These are phyloP conservation scores for Aphaenogaster rudis DNA, from an alignment of 1,140 invertebrate genomes.

Conservation along the genomic window DNA sequence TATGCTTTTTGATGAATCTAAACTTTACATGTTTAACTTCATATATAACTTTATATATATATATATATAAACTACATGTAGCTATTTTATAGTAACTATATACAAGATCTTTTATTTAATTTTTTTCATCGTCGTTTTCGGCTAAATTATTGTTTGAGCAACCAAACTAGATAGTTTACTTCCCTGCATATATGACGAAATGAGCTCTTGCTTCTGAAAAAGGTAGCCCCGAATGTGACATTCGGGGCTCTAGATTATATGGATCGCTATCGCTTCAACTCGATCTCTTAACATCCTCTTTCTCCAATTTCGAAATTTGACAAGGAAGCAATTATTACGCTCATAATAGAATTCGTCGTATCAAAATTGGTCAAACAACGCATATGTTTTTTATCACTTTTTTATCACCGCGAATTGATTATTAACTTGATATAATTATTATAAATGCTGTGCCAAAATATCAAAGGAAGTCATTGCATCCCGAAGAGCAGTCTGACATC, in stretches of 20 bases:
- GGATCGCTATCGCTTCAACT: neutral
- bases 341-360: constrained; percentile 20
- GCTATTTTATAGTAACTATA: neutral
- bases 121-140: neutral
- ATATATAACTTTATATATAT: neutral
- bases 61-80: neutral
- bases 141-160: neutral
- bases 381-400: neutral
- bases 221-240: neutral
- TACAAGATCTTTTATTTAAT: neutral
- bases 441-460: neutral
- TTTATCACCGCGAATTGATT: neutral
- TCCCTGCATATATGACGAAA: neutral
- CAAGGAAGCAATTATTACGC: neutral
- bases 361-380: constrained; percentile 13
- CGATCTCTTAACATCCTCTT: neutral
- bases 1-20: neutral
- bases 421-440: constrained; percentile 30
- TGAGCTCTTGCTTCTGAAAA: too few relatives aligned
- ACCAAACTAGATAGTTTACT: neutral
- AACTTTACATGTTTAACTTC: neutral
- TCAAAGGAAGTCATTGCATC: neutral
- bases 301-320: neutral
- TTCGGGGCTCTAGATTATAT: neutral
- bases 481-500: neutral